Base-by-base conservation (phyloP, 2,797 vertebrate genomes). In the Scolopax bukidnonensis region DNA sequence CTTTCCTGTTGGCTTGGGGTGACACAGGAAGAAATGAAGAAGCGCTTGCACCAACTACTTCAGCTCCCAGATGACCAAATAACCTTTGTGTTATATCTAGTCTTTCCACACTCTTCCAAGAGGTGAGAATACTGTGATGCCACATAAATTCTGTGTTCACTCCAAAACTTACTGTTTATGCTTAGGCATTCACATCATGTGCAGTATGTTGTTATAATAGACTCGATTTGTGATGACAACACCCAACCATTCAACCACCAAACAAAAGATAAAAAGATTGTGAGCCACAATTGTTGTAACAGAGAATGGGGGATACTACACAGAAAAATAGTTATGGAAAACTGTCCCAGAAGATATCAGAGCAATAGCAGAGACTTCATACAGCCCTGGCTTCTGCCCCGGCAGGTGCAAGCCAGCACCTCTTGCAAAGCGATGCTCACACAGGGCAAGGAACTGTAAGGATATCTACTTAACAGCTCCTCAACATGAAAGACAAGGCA, bases 401-500 rank as follows among this genome's bases (percentile, higher is more conserved):
- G 1, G 28, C 74, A 88, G 65, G 67, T 81, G 74, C 59, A 61
- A 91, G 63, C 19, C 79, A 88, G 54, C 61, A 79, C 30, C 24
- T 38, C 77, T 86, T 24, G 5, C 57, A 92, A 92, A 83, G 18
- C 1, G 0, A 51, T 33, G 33, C 54, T 93, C 43, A 57, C 78
- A 89, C 6, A 53, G 16, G 36, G 43, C 78, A 93, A 93, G 73
- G 85, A 95, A 60, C 76, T 73, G 73, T 61, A 90, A 83, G 78
- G 71, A 14, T 90, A 94, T 50, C 88, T 83, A 27, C 16, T 24
- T 63, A 94, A 89, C 88, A 87, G 89, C 57, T 84, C 53, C 53
- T 74, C 23, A 68, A 94, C 88, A 89, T 95, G 87, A 96, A 96
- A 97, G 93, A 74, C 67, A 64, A 87, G 63, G 63, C 77, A 96